phyloP scores from a whole-genome alignment of 2,797 vertebrate genomes.

The Clarias pachynema region DNA sequence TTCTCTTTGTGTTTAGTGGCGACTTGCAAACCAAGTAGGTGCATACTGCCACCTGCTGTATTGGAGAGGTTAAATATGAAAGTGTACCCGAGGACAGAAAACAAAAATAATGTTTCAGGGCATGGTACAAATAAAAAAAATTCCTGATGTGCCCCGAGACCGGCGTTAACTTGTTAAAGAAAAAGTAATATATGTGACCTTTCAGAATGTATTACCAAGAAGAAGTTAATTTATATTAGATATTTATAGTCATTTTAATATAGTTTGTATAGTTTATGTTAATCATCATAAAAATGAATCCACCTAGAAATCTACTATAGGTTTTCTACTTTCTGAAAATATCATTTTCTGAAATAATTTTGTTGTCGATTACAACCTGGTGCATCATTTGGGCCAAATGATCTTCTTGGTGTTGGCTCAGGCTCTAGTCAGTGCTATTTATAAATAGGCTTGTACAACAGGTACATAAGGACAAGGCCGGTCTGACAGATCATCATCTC shows the following conservation, averaged over 20 bases:
- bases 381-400: neutral
- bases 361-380: neutral
- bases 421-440: neutral
- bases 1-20: too few relatives aligned
- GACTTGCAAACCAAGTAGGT: too few relatives aligned
- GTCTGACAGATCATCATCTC: conserved; percentile 32
- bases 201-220: neutral
- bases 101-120: too few relatives aligned
- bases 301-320: too few relatives aligned
- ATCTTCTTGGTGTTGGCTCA: neutral
- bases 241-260: too few relatives aligned
- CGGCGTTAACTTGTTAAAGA: too few relatives aligned
- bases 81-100: too few relatives aligned
- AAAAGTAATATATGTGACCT: too few relatives aligned
- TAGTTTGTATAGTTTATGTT: neutral
- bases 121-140: too few relatives aligned
- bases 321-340: neutral
- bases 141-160: too few relatives aligned
- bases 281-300: neutral
- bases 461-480: neutral
- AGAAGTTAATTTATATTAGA: neutral
- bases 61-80: too few relatives aligned
- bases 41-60: too few relatives aligned
- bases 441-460: neutral
- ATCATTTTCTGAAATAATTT: neutral